Conservation (phyloP, 2,797 vertebrate genomes). For the Agapornis canus region DNA sequence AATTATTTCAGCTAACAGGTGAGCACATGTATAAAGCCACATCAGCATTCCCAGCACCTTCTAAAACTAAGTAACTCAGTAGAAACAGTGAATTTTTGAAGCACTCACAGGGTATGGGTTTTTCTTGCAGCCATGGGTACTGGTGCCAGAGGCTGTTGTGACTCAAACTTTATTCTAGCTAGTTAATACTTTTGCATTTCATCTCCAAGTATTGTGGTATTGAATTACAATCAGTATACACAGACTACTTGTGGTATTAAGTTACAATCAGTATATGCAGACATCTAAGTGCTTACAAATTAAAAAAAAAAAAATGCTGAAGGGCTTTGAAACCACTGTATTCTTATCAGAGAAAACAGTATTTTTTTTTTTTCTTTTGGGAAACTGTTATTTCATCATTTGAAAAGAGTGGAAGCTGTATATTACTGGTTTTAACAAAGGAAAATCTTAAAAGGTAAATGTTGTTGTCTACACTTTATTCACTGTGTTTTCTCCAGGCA, state of each 20-base stretch:
- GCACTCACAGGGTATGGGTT: neutral
- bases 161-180: neutral
- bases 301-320: neutral
- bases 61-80: neutral
- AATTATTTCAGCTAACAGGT: neutral
- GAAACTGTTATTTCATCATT: conserved; percentile 20
- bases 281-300: neutral
- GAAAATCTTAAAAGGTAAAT: conserved; percentile 9
- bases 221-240: neutral
- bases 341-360: neutral
- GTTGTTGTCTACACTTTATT: neutral
- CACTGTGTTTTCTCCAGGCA: neutral
- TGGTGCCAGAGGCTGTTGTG: accelerated
- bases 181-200: neutral
- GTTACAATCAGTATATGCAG: neutral
- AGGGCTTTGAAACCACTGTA: neutral
- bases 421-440: neutral
- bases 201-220: neutral
- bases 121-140: neutral
- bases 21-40: accelerated
- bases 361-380: neutral
- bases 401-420: neutral
- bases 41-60: neutral
- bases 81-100: neutral
- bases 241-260: neutral